A percentile compares a stretch with the other conserved stretches of the same genome.
Conservation (phyloP, 1,140 invertebrate genomes). For the Drosophila obscura region DNA sequence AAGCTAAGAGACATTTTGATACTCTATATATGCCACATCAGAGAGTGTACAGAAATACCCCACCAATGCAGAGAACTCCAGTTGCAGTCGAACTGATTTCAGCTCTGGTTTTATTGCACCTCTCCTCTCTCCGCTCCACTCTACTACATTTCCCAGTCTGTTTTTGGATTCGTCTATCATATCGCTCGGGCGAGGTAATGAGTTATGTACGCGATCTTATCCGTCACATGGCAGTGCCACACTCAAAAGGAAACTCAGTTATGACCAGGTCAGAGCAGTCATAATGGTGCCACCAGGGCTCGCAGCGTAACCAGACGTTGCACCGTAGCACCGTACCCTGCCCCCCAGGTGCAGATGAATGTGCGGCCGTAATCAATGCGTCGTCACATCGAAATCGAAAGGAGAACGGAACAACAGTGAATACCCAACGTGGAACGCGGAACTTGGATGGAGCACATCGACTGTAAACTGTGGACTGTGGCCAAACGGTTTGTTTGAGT, state of each 20-base stretch:
- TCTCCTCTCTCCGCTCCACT: not conserved
- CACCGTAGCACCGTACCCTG: too few relatives aligned
- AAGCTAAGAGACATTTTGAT: too few relatives aligned
- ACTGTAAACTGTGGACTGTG: constrained; percentile 21
- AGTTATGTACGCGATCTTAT: constrained; percentile 81
- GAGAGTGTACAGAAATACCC: too few relatives aligned
- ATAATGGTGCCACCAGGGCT: constrained; percentile 26
- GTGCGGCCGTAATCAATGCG: constrained; percentile 73
- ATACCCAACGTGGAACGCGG: not conserved
- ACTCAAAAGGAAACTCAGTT: constrained; percentile 53
- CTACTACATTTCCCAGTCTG: too few relatives aligned
- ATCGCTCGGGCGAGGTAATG: constrained; percentile 67
- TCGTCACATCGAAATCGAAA: constrained; percentile 58
- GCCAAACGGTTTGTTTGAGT: constrained; percentile 78
- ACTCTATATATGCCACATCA: too few relatives aligned
- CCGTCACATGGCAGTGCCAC: constrained; percentile 34
- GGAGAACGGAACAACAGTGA: constrained; percentile 31
- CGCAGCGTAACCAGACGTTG: not conserved
- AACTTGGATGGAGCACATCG: not conserved
- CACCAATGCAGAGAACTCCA: not conserved
- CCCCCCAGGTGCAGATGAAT: constrained; percentile 44
- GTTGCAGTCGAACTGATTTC: constrained; percentile 31
- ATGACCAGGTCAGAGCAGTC: constrained; percentile 39
- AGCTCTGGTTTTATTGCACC: not conserved
- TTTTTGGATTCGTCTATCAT: constrained; percentile 40